A percentile compares a stretch with the other conserved stretches of the same genome.
Conservation (phyloP, 2,888 invertebrate species). For the Psylliodes chrysocephalus region DNA sequence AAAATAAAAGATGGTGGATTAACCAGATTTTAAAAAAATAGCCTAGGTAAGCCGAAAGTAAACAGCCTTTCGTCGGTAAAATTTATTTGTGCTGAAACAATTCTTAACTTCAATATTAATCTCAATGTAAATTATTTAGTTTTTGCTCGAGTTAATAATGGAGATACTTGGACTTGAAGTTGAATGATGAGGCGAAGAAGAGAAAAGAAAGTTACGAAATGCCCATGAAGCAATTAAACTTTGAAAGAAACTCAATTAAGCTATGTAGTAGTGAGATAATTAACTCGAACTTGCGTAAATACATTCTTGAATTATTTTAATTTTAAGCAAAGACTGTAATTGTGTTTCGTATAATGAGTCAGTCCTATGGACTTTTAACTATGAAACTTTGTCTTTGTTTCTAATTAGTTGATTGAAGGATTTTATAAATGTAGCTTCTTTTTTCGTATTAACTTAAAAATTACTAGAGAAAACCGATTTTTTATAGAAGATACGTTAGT, state of each 20-base stretch:
- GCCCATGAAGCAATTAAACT: slow-evolving; percentile 62
- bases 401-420: slow-evolving; percentile 18
- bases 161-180: slow-evolving; percentile 41
- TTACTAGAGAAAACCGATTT: too few relatives aligned
- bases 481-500: too few relatives aligned
- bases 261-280: slow-evolving; percentile 60
- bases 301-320: slow-evolving; percentile 30
- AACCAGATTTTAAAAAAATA: not conserved
- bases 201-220: slow-evolving; percentile 56
- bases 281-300: slow-evolving; percentile 53
- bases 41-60: slow-evolving; percentile 7
- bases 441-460: too few relatives aligned
- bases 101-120: slow-evolving; percentile 39
- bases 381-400: slow-evolving; percentile 16
- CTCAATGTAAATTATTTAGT: slow-evolving; percentile 41
- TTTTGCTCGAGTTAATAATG: slow-evolving; percentile 33
- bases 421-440: not conserved
- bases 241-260: slow-evolving; percentile 62
- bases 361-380: slow-evolving; percentile 24
- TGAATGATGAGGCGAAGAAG: slow-evolving; percentile 40
- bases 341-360: slow-evolving; percentile 19
- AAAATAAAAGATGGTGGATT: too few relatives aligned
- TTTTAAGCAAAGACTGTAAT: slow-evolving; percentile 24
- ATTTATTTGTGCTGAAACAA: slow-evolving; percentile 25
- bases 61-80: slow-evolving; percentile 4